Percentiles rank a stretch among this genome's conserved stretches.
Evolutionary conservation across 1,140 invertebrate genomes (phyloP).

Genomic region (Drosophila repletoides): DNA sequence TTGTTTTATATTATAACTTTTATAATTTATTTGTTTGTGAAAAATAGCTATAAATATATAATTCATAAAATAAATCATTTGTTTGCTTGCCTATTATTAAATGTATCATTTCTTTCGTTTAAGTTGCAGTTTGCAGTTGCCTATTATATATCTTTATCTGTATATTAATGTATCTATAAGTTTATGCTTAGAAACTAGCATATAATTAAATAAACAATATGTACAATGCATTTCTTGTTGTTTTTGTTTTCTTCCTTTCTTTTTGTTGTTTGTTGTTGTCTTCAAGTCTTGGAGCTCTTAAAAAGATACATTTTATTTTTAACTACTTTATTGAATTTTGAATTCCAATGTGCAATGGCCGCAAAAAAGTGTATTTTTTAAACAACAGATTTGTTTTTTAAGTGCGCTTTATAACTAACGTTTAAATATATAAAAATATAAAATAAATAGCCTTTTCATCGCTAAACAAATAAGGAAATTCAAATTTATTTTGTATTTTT

Average conservation of each 20-base stretch:
- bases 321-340: conserved; percentile 55
- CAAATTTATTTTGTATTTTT: conserved; percentile 7
- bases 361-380: conserved; percentile 44
- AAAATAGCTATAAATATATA: conserved; percentile 73
- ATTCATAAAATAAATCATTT: conserved; percentile 65
- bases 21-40: conserved; percentile 77
- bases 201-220: conserved; percentile 78
- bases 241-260: conserved; percentile 31
- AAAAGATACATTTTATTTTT: conserved; percentile 37
- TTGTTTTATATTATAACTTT: conserved; percentile 53
- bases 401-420: conserved; percentile 4
- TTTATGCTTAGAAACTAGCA: no score
- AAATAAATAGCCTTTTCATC: conserved; percentile 77
- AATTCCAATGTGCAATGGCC: conserved; percentile 76
- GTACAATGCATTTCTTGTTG: conserved; percentile 49
- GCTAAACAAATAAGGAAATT: conserved; percentile 61
- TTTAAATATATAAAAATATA: conserved; percentile 24
- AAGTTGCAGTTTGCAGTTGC: conserved; percentile 55
- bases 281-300: conserved; percentile 78
- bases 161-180: conserved; percentile 14
- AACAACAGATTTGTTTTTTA: conserved; percentile 39
- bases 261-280: conserved; percentile 39
- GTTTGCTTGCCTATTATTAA: conserved; percentile 52
- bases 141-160: conserved; percentile 28
- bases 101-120: conserved; percentile 29